Conservation (phyloP, 2,797 vertebrate genomes). For the Lophius americanus region DNA sequence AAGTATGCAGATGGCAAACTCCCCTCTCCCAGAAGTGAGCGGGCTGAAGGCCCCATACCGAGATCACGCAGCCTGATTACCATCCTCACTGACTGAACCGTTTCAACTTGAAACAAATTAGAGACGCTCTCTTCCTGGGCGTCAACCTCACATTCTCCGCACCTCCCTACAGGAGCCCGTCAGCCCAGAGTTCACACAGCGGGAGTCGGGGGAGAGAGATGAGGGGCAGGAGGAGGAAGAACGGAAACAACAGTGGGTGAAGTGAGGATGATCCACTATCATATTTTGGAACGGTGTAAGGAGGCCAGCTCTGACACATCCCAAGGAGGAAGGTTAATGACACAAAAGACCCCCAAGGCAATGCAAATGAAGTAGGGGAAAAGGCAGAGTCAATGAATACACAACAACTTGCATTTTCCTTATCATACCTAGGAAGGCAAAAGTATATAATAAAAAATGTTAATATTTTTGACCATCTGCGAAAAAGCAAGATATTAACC, state of each 20-base stretch:
- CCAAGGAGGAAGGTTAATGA: constrained; percentile 70
- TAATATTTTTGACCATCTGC: no score
- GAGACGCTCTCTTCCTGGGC: constrained; percentile 52
- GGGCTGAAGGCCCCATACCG: constrained; percentile 38
- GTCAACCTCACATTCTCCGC: constrained; percentile 49
- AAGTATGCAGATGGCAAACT: constrained; percentile 50
- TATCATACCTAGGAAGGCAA: no score
- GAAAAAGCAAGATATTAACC: no score
- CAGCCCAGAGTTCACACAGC: constrained; percentile 61
- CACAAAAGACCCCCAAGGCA: constrained; percentile 53
- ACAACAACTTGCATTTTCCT: no score
- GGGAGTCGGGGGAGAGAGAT: constrained; percentile 48
- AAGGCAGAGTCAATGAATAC: constrained; percentile 2
- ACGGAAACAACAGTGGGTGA: constrained; percentile 48
- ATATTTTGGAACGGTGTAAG: constrained; percentile 33
- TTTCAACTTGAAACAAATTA: constrained; percentile 79
- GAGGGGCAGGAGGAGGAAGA: constrained; percentile 41
- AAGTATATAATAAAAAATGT: no score
- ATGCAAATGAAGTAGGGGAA: constrained; percentile 46
- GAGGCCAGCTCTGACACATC: constrained; percentile 55
- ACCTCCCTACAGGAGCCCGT: constrained; percentile 63
- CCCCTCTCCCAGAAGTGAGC: constrained; percentile 26
- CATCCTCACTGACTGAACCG: constrained; percentile 45
- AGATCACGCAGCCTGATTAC: constrained; percentile 41
- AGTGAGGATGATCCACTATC: constrained; percentile 49